phyloP scores from a whole-genome alignment of 2,797 vertebrate genomes.

The Delichon dasypus region DNA sequence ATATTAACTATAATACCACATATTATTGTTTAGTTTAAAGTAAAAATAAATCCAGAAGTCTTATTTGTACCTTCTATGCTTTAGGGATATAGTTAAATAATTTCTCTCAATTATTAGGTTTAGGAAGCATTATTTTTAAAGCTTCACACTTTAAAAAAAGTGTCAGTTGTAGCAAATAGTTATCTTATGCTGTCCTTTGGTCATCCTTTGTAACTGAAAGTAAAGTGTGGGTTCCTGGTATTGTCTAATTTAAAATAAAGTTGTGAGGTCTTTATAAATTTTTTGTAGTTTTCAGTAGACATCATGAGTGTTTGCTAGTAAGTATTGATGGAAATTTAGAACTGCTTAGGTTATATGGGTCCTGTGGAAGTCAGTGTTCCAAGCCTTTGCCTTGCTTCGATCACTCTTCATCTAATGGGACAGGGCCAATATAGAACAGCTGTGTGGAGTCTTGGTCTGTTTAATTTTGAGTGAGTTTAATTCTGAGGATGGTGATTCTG shows the following conservation, averaged over 20 bases:
- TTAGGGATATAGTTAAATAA: background rate
- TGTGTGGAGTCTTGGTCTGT: background rate
- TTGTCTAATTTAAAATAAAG: background rate
- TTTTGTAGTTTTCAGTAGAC: background rate
- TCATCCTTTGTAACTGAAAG: background rate
- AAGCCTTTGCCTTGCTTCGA: accelerated
- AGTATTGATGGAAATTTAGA: background rate
- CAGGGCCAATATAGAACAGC: background rate
- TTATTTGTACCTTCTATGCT: background rate
- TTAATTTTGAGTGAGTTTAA: background rate
- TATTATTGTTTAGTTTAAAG: background rate
- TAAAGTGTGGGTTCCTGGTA: background rate
- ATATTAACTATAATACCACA: background rate
- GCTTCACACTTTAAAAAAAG: background rate
- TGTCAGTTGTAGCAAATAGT: background rate
- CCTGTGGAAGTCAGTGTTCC: background rate
- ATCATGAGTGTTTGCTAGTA: background rate
- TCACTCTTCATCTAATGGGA: background rate
- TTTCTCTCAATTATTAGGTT: background rate
- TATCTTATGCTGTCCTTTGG: background rate
- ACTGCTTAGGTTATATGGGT: background rate
- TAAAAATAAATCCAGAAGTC: background rate
- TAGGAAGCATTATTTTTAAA: background rate
- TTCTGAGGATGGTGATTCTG: background rate
- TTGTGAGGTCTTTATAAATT: background rate